Conservation (phyloP, 2,888 invertebrate genomes). For the Flexamia atlantica region DNA sequence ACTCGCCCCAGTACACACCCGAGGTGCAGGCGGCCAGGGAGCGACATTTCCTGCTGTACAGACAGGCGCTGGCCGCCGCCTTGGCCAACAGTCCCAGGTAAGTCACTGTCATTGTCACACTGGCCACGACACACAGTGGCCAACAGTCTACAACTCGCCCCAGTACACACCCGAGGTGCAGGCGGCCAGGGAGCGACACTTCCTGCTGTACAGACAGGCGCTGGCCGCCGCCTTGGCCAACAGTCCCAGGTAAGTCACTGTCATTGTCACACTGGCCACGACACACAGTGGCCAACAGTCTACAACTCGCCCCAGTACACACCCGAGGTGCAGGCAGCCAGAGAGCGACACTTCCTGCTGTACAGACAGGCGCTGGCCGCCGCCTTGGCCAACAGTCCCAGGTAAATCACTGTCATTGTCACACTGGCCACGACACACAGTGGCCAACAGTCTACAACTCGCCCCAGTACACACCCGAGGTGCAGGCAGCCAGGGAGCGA, state of each 20-base stretch:
- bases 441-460: slow-evolving; percentile 78
- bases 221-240: slow-evolving; percentile 65
- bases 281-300: slow-evolving; percentile 84
- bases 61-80: slow-evolving; percentile 68
- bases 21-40: slow-evolving; percentile 83
- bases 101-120: too few relatives aligned
- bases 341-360: slow-evolving; percentile 73
- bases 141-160: slow-evolving; percentile 74
- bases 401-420: slow-evolving; percentile 43
- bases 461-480: slow-evolving; percentile 82
- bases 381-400: slow-evolving; percentile 56
- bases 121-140: slow-evolving; percentile 89
- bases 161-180: slow-evolving; percentile 85
- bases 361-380: slow-evolving; percentile 70
- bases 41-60: slow-evolving; percentile 71
- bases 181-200: slow-evolving; percentile 78
- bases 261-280: too few relatives aligned
- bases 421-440: too few relatives aligned
- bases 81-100: slow-evolving; percentile 57
- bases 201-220: slow-evolving; percentile 71
- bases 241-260: slow-evolving; percentile 32
- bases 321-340: slow-evolving; percentile 83
- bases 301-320: slow-evolving; percentile 77
- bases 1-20: slow-evolving; percentile 79
- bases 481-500: slow-evolving; percentile 79